phyloP scores from a whole-genome alignment of 92 coral and sea anemone genomes.

The Parazoanthus swiftii region DNA sequence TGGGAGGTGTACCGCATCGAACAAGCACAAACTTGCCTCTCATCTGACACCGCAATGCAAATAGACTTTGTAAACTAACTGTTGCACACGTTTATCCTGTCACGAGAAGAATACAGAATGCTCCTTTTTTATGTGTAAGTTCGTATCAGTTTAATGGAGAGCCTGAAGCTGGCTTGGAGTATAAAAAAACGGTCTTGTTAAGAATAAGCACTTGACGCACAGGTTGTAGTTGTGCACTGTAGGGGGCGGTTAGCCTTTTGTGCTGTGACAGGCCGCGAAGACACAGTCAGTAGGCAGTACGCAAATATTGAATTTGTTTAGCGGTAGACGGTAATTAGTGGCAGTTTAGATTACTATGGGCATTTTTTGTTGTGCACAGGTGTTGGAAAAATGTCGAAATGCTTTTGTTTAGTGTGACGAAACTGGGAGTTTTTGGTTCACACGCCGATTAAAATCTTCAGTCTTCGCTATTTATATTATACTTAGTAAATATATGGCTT shows the following conservation, averaged over 20 bases:
- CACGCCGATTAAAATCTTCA: too few species aligned
- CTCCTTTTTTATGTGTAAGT: neutral
- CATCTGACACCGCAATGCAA: neutral
- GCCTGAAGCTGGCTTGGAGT: neutral
- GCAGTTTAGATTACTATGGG: neutral
- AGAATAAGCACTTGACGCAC: neutral
- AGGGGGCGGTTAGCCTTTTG: neutral
- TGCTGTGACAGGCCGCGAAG: neutral
- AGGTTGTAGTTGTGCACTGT: neutral
- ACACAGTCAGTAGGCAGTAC: neutral
- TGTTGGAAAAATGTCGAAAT: neutral
- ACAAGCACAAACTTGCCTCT: constrained; percentile 35
- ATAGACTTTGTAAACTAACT: neutral
- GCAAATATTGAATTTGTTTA: constrained; percentile 10
- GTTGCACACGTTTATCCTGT: neutral
- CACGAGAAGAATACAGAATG: neutral
- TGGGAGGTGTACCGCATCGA: constrained; percentile 4
- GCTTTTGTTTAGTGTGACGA: neutral
- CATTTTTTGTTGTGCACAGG: neutral
- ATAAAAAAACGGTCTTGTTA: neutral
- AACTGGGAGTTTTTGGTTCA: neutral
- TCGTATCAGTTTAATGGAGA: neutral
- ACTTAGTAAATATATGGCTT: neutral
- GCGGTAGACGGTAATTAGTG: neutral
- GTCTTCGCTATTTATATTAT: too few species aligned